Conservation (phyloP, 2,797 vertebrate genomes). For the Tachyglossus aculeatus region DNA sequence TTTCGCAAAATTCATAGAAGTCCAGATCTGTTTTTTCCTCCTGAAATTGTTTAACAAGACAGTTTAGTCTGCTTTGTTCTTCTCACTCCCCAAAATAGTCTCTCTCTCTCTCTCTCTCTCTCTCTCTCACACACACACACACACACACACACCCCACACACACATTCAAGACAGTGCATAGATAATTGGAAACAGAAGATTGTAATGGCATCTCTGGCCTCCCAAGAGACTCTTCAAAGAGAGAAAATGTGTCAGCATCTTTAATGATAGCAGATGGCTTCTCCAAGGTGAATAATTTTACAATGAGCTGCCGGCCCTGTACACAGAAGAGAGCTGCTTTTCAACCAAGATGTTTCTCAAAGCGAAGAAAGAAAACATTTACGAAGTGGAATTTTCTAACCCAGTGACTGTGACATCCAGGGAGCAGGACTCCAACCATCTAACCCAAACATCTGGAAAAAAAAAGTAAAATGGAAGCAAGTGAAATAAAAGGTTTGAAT, state of each 20-base stretch:
- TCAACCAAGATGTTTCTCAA: conserved; percentile 23
- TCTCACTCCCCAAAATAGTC: not conserved
- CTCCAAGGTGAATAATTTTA: conserved; percentile 74
- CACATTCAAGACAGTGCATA: accelerated
- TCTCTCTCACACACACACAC: not conserved
- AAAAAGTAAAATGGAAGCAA: too few relatives aligned
- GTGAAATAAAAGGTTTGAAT: too few relatives aligned
- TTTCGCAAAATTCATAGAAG: not conserved
- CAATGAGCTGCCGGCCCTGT: conserved; percentile 47
- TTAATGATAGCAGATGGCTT: conserved; percentile 68
- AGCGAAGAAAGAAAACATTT: conserved; percentile 55
- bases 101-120: not conserved
- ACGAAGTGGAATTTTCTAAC: conserved; percentile 47
- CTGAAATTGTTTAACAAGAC: not conserved
- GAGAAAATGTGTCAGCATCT: conserved; percentile 37
- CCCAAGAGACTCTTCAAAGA: conserved; percentile 45
- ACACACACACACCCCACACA: not conserved
- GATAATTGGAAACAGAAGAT: not conserved
- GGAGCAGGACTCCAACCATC: too few relatives aligned
- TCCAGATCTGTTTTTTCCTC: not conserved
- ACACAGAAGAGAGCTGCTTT: conserved; percentile 41
- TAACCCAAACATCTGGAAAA: too few relatives aligned
- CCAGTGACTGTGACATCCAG: conserved; percentile 38
- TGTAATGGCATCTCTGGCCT: conserved; percentile 41
- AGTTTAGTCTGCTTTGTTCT: not conserved